These are phyloP conservation scores for Gymnopithys bicolor DNA, from an alignment of 2,797 vertebrate genomes.

Conservation along the genomic window DNA sequence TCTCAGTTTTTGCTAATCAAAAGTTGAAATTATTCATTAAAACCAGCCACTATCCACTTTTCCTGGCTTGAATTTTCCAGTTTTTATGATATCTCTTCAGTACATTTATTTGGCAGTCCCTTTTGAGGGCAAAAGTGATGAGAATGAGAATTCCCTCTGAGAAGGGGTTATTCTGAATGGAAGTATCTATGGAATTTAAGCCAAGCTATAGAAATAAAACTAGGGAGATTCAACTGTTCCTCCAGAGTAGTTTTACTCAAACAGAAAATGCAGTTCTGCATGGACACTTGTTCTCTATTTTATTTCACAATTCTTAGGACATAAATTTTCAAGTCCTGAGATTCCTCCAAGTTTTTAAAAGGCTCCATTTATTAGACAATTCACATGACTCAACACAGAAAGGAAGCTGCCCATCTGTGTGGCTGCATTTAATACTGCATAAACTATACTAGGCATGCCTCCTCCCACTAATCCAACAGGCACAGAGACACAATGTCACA, in stretches of 20 bases:
- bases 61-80: background rate
- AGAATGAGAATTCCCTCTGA: background rate
- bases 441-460: background rate
- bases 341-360: background rate
- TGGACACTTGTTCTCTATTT: background rate
- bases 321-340: background rate
- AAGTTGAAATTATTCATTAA: background rate
- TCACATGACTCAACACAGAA: background rate
- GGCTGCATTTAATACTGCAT: background rate
- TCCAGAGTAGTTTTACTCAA: background rate
- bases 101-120: background rate
- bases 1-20: background rate
- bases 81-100: background rate
- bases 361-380: background rate
- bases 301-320: background rate
- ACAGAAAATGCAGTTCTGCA: background rate
- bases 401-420: slow-evolving; percentile 3
- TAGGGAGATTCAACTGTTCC: background rate
- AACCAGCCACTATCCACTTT: background rate
- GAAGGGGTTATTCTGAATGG: background rate
- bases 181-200: background rate
- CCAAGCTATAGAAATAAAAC: background rate
- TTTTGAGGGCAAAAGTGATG: background rate
- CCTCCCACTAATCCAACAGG: background rate
- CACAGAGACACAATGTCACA: background rate